Conservation (phyloP, 2,113 vertebrate species). For the Brachyhypopomus occidentalis region DNA sequence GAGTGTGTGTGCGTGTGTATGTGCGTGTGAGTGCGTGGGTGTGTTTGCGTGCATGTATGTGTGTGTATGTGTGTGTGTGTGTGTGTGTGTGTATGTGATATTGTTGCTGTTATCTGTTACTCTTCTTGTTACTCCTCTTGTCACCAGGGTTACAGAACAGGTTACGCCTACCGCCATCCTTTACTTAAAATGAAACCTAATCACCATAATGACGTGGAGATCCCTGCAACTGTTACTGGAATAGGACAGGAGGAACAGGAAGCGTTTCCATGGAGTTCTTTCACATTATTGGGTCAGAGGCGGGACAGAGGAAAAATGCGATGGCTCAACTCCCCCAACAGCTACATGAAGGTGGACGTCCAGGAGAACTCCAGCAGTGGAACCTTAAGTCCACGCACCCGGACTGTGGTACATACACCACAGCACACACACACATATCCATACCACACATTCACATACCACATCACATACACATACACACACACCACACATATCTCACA, state of each 20-base stretch:
- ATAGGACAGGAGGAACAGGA: slow-evolving; percentile 85
- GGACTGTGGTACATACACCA: slow-evolving; percentile 67
- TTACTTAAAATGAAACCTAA: slow-evolving; percentile 88
- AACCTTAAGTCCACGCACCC: slow-evolving; percentile 88
- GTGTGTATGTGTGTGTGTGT: neutral
- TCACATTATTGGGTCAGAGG: slow-evolving; percentile 85
- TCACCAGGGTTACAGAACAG: slow-evolving; percentile 90
- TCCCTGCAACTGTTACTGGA: slow-evolving; percentile 89
- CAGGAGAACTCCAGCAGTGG: slow-evolving; percentile 86
- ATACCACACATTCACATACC: neutral
- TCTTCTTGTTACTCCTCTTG: neutral
- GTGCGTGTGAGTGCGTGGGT: neutral
- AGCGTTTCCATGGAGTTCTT: slow-evolving; percentile 78
- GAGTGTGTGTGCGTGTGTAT: neutral
- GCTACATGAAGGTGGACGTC: slow-evolving; percentile 92
- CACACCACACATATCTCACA: too few relatives aligned
- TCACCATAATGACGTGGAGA: slow-evolving; percentile 93
- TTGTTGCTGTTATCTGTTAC: slow-evolving; percentile 4
- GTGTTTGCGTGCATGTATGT: neutral
- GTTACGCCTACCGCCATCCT: slow-evolving; percentile 89
- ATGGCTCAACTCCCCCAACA: slow-evolving; percentile 94
- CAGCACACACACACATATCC: too few relatives aligned
- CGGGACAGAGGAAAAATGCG: slow-evolving; percentile 91
- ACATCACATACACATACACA: neutral
- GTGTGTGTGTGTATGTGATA: neutral